A percentile compares a stretch with the other conserved stretches of the same genome.
These are phyloP conservation scores for Melanotaenia duboulayi DNA, from an alignment of 2,113 vertebrate species.

Conservation along the genomic window DNA sequence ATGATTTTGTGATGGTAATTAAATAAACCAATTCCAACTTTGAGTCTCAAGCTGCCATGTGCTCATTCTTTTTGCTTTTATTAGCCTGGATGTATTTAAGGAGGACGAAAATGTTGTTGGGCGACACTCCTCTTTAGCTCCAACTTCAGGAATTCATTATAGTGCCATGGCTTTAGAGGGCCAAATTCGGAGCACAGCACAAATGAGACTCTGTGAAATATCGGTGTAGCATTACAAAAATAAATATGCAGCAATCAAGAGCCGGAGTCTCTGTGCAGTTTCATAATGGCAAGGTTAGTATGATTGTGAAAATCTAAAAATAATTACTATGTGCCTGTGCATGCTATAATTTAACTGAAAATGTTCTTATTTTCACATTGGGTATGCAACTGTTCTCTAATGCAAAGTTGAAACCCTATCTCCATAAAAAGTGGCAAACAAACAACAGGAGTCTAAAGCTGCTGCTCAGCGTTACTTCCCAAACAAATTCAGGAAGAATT, in stretches of 20 bases:
- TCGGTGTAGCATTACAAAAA: constrained; percentile 34
- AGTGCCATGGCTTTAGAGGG: constrained; percentile 22
- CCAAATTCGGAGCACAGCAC: constrained; percentile 33
- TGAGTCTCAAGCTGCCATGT: constrained; percentile 48
- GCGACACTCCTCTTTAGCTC: constrained; percentile 63
- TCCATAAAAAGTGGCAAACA: constrained; percentile 13
- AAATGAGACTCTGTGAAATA: constrained; percentile 37
- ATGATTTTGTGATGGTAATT: constrained; percentile 62
- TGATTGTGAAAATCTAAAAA: constrained; percentile 32
- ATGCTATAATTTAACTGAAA: constrained; percentile 10
- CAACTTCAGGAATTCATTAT: constrained; percentile 55
- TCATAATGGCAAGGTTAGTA: constrained; percentile 21
- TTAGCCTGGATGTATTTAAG: constrained; percentile 60
- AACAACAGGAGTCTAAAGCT: constrained; percentile 24
- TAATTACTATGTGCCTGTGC: background rate
- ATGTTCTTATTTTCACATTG: constrained; percentile 11
- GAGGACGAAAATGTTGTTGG: constrained; percentile 39
- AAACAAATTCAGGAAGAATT: constrained; percentile 39
- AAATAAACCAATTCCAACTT: constrained; percentile 53
- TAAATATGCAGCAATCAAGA: constrained; percentile 42
- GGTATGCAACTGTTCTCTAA: background rate
- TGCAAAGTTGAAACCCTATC: constrained; percentile 18
- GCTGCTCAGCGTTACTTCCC: constrained; percentile 14
- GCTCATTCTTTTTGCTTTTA: constrained; percentile 36
- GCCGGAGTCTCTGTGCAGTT: constrained; percentile 25